Conservation (phyloP, 2,113 vertebrate species). For the Syngnathus floridae region DNA sequence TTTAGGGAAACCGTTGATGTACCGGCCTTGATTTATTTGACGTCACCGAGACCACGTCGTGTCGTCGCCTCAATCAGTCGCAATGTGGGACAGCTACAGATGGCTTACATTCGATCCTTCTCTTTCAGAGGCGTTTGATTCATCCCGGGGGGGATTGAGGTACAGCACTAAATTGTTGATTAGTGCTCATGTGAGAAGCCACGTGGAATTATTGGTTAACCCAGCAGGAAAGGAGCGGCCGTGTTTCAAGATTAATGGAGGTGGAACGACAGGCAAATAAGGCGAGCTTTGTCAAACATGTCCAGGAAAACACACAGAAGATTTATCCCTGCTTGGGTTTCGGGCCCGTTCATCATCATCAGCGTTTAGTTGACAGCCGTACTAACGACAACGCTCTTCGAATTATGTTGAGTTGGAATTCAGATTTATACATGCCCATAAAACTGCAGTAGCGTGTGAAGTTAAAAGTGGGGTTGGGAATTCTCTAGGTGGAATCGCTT, state of each 20-base stretch:
- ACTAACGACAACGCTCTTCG: slow-evolving; percentile 40
- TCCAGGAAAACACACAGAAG: slow-evolving; percentile 52
- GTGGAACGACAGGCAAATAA: slow-evolving; percentile 48
- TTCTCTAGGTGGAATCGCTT: slow-evolving; percentile 1
- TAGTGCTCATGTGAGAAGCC: slow-evolving; percentile 38
- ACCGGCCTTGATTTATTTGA: neutral
- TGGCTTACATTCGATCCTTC: slow-evolving; percentile 4
- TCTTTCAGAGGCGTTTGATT: slow-evolving; percentile 31
- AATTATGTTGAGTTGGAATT: slow-evolving; percentile 51
- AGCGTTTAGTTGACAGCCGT: slow-evolving; percentile 26
- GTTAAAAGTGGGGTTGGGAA: neutral
- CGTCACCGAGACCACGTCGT: neutral
- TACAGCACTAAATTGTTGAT: slow-evolving; percentile 44
- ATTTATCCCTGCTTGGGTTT: slow-evolving; percentile 53
- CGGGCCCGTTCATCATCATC: slow-evolving; percentile 38
- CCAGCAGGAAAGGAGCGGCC: slow-evolving; percentile 40
- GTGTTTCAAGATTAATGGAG: slow-evolving; percentile 44
- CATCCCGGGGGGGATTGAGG: slow-evolving; percentile 10
- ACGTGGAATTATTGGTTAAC: slow-evolving; percentile 40
- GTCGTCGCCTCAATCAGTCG: neutral
- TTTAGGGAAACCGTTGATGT: neutral
- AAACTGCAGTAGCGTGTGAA: slow-evolving; percentile 18
- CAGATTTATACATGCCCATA: slow-evolving; percentile 39
- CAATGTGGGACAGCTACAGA: slow-evolving; percentile 19
- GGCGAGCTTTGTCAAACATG: slow-evolving; percentile 52